phyloP scores from a whole-genome alignment of 2,113 vertebrate genomes.

The Sapajus apella region DNA sequence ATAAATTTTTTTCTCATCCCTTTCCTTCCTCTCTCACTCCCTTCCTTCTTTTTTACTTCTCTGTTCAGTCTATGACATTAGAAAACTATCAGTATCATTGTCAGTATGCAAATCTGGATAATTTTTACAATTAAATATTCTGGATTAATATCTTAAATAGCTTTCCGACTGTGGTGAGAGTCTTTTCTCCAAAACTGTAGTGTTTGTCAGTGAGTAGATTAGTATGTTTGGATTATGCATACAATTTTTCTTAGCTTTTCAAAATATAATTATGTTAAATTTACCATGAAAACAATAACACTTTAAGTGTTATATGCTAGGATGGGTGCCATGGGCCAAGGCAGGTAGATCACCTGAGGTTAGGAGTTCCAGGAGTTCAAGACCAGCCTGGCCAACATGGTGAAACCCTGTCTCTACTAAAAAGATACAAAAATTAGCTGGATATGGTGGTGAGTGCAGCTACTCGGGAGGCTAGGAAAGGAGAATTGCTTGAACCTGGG shows the following conservation, averaged over 20 bases:
- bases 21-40: not conserved
- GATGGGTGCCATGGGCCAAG: too few species aligned
- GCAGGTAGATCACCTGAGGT: too few species aligned
- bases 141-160: not conserved
- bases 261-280: not conserved
- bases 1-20: not conserved
- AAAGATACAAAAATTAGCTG: too few species aligned
- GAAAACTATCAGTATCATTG: not conserved
- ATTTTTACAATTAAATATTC: not conserved
- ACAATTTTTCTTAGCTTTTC: not conserved
- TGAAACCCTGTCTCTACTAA: too few species aligned
- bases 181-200: not conserved
- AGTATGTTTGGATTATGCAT: not conserved
- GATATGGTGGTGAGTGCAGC: too few species aligned
- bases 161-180: not conserved
- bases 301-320: not conserved
- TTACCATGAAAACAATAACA: not conserved
- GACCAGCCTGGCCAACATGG: too few species aligned
- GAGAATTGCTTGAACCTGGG: too few species aligned
- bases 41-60: not conserved
- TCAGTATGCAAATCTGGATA: not conserved
- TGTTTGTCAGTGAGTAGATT: not conserved
- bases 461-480: too few species aligned
- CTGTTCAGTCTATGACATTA: not conserved
- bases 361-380: too few species aligned